phyloP scores from a whole-genome alignment of 2,888 invertebrate genomes.

The Brachyopa scutellaris region DNA sequence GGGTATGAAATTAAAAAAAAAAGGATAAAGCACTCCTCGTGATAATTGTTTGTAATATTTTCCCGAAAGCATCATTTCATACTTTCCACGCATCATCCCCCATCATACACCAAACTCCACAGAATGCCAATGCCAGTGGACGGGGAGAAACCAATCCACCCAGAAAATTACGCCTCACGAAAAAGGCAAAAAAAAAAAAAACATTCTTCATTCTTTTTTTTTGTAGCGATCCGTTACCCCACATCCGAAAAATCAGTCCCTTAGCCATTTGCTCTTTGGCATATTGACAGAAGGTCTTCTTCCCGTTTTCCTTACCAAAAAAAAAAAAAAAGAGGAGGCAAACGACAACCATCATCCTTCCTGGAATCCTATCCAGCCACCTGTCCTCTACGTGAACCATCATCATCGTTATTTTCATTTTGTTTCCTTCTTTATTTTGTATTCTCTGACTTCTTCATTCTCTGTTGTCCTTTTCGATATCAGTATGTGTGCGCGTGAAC shows the following conservation, averaged over 20 bases:
- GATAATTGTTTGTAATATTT: constrained; percentile 73
- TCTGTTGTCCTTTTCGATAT: neutral
- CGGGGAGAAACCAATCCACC: constrained; percentile 57
- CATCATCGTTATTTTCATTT: constrained; percentile 11
- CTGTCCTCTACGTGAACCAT: constrained; percentile 45
- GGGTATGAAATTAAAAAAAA: neutral
- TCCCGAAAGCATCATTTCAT: constrained; percentile 66
- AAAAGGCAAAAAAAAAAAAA: neutral
- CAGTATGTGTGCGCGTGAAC: too few species aligned
- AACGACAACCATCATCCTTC: constrained; percentile 13
- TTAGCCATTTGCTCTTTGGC: constrained; percentile 61
- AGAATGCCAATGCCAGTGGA: too few species aligned
- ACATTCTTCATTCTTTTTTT: neutral
- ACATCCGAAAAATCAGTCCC: constrained; percentile 38
- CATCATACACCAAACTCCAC: too few species aligned
- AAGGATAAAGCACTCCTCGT: constrained; percentile 65
- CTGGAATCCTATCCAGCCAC: constrained; percentile 30
- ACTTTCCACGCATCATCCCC: constrained; percentile 31
- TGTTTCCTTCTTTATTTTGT: neutral
- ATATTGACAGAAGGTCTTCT: constrained; percentile 53
- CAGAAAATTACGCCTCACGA: constrained; percentile 66
- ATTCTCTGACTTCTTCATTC: constrained; percentile 24
- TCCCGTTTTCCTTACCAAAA: neutral
- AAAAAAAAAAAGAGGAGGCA: neutral
- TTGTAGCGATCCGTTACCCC: neutral